Evolutionary conservation across 2,888 invertebrate species (phyloP).

Genomic region (Perithous albicinctus): DNA sequence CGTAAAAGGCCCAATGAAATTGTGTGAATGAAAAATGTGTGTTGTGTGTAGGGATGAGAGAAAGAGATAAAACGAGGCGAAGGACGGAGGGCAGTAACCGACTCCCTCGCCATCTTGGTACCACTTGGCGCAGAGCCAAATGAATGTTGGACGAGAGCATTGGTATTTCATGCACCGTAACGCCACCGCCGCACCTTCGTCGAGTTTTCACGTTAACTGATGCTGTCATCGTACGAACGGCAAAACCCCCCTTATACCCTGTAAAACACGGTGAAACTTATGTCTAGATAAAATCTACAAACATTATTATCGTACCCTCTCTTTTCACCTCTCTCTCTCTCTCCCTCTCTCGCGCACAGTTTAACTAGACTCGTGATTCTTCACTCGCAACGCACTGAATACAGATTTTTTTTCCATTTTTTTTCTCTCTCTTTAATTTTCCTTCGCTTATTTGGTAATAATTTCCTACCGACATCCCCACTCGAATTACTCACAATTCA

Average conservation of each 20-base stretch:
- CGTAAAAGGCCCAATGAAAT: slow-evolving; percentile 29
- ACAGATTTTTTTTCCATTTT: slow-evolving; percentile 26
- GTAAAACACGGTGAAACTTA: slow-evolving; percentile 74
- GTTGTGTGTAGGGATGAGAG: slow-evolving; percentile 43
- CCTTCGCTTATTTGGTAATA: slow-evolving; percentile 24
- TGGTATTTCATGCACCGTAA: slow-evolving; percentile 40
- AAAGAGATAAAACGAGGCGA: slow-evolving; percentile 57
- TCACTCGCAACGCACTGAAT: slow-evolving; percentile 40
- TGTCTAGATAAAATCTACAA: slow-evolving; percentile 69
- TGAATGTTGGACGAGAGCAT: slow-evolving; percentile 38
- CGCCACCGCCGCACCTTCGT: slow-evolving; percentile 55
- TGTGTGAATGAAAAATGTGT: slow-evolving; percentile 20
- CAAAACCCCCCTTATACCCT: slow-evolving; percentile 71
- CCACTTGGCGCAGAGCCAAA: slow-evolving; percentile 63
- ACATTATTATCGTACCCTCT: slow-evolving; percentile 64
- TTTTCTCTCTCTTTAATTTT: slow-evolving; percentile 23
- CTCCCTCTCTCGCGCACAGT: slow-evolving; percentile 9
- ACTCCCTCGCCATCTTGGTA: slow-evolving; percentile 57
- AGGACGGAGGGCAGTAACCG: slow-evolving; percentile 39
- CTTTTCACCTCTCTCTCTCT: slow-evolving; percentile 38
- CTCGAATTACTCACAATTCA: slow-evolving; percentile 54
- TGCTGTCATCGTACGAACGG: slow-evolving; percentile 64
- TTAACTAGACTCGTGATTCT: slow-evolving; percentile 26
- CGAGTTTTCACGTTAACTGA: slow-evolving; percentile 61
- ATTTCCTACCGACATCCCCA: slow-evolving; percentile 24